Evolutionary conservation across 2,113 vertebrate genomes (phyloP).

Genomic region (Tachysurus fulvidraco): DNA sequence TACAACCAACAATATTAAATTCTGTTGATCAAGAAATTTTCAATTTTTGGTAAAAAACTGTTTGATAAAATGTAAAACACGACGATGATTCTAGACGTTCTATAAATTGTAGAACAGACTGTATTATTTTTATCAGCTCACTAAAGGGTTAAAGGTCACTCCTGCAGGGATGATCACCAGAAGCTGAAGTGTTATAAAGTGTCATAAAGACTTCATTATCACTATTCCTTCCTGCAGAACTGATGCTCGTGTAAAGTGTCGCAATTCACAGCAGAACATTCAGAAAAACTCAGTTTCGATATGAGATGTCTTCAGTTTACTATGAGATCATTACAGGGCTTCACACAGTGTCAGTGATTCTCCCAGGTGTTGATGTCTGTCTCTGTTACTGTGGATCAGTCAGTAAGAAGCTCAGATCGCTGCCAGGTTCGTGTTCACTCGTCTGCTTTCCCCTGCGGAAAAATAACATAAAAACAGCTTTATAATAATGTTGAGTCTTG

Average conservation of each 20-base stretch:
- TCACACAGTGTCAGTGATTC: neutral
- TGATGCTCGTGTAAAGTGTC: neutral
- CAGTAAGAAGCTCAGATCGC: conserved; percentile 83
- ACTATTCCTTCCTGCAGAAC: neutral
- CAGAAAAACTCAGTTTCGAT: too few relatives aligned
- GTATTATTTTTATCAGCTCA: too few relatives aligned
- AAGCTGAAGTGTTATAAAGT: neutral
- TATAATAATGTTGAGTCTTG: neutral
- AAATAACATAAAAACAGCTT: conserved; percentile 20
- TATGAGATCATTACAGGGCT: neutral
- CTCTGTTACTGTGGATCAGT: conserved; percentile 53
- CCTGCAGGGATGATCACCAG: too few relatives aligned
- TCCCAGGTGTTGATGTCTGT: neutral
- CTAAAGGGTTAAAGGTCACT: too few relatives aligned
- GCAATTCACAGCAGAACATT: neutral
- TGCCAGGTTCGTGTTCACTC: conserved; percentile 77
- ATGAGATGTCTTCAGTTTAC: too few relatives aligned
- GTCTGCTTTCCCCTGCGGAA: conserved; percentile 71
- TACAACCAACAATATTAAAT: too few relatives aligned
- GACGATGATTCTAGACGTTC: too few relatives aligned
- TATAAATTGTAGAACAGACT: too few relatives aligned
- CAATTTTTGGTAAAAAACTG: too few relatives aligned
- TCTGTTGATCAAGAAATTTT: too few relatives aligned
- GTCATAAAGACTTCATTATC: neutral
- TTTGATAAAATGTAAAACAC: too few relatives aligned